Conservation (phyloP, 1,140 invertebrate species). For the Sitophilus oryzae region DNA sequence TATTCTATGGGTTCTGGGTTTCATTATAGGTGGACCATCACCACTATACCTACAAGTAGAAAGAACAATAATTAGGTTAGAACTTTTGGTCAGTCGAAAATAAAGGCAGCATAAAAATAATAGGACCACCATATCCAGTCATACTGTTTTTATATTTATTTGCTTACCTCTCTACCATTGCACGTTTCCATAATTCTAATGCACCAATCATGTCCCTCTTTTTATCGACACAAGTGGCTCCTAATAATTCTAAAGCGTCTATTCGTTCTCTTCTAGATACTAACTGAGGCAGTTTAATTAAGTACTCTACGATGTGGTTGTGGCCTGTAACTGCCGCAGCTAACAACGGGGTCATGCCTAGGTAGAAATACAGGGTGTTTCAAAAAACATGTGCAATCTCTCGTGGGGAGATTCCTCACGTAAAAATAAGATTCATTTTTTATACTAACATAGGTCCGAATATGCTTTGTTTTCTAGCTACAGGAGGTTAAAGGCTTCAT, state of each 20-base stretch:
- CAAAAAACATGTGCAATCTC: too few species aligned
- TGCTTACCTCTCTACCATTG: constrained; percentile 75
- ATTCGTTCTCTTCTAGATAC: constrained; percentile 76
- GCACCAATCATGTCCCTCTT: constrained; percentile 89
- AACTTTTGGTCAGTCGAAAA: too few species aligned
- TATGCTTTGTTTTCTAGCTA: too few species aligned
- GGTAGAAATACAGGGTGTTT: not conserved
- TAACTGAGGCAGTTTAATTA: constrained; percentile 63
- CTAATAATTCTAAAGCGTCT: constrained; percentile 86
- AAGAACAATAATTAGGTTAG: constrained; percentile 36
- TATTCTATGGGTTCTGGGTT: constrained; percentile 49
- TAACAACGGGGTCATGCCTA: constrained; percentile 87
- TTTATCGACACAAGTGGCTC: constrained; percentile 96
- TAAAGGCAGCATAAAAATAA: too few species aligned
- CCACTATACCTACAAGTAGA: constrained; percentile 48
- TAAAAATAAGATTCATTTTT: too few species aligned
- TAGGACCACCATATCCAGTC: too few species aligned
- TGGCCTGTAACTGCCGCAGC: constrained; percentile 89
- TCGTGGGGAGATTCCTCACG: too few species aligned
- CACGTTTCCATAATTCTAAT: constrained; percentile 79
- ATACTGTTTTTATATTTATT: not conserved
- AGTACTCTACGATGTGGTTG: constrained; percentile 86
- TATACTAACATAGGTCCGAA: too few species aligned
- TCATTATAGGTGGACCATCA: constrained; percentile 48
- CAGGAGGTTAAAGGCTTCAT: too few species aligned